These are phyloP conservation scores for Toxotes jaculatrix DNA, from an alignment of 2,113 vertebrate genomes.

Conservation along the genomic window DNA sequence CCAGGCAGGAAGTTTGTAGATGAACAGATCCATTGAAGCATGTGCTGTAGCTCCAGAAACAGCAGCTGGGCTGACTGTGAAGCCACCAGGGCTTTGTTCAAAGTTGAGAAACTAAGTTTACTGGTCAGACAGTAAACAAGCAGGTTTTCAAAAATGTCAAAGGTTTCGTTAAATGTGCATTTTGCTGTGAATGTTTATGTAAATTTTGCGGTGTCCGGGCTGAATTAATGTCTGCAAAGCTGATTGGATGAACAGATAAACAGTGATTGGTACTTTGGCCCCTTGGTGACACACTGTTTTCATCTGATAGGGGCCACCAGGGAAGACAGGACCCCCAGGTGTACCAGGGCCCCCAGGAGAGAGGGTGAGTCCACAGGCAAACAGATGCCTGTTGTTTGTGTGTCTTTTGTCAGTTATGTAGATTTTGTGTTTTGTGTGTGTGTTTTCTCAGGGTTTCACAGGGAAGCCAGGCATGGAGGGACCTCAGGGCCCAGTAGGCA, in stretches of 20 bases:
- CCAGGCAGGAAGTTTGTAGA: not conserved
- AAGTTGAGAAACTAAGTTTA: not conserved
- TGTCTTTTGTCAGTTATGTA: not conserved
- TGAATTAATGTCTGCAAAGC: not conserved
- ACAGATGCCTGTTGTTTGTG: not conserved
- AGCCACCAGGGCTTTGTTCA: not conserved
- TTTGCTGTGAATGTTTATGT: not conserved
- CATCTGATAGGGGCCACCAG: slow-evolving; percentile 82
- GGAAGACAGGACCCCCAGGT: slow-evolving; percentile 82
- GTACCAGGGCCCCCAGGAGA: slow-evolving; percentile 80
- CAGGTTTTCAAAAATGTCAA: not conserved
- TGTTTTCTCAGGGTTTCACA: slow-evolving; percentile 86
- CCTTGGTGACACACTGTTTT: slow-evolving; percentile 17
- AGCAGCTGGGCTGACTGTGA: not conserved
- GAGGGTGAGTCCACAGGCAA: slow-evolving; percentile 77
- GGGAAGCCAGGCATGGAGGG: slow-evolving; percentile 88
- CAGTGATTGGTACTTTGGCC: not conserved
- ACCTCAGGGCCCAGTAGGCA: slow-evolving; percentile 89
- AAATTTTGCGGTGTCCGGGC: not conserved
- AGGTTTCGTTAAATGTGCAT: not conserved
- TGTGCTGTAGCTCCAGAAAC: not conserved
- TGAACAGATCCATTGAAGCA: not conserved
- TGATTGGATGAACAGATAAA: not conserved
- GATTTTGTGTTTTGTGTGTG: slow-evolving; percentile 19
- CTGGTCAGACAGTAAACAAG: not conserved